Evolutionary conservation across 2,797 vertebrate species (phyloP).

Genomic region (Prunella strophiata): DNA sequence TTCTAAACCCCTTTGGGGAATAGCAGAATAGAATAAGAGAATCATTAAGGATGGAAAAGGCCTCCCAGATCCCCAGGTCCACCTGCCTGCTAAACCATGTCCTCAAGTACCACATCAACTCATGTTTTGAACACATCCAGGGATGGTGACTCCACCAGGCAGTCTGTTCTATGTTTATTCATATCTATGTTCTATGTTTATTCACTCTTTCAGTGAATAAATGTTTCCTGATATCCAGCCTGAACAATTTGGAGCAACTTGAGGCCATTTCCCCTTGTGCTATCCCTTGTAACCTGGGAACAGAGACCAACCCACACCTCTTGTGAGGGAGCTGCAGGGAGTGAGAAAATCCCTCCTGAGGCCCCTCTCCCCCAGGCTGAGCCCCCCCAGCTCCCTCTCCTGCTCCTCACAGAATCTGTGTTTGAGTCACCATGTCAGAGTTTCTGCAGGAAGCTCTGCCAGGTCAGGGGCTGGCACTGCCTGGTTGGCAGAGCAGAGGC

Average conservation of each 20-base stretch:
- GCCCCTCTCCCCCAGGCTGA: neutral
- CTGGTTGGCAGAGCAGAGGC: neutral
- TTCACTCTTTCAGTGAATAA: neutral
- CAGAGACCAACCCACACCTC: neutral
- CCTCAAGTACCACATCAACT: neutral
- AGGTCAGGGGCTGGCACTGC: neutral
- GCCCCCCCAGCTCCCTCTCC: neutral
- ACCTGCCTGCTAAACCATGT: neutral
- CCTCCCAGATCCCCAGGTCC: neutral
- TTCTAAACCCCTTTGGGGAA: neutral
- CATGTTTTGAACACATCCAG: neutral
- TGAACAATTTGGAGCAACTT: neutral
- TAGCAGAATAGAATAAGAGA: neutral
- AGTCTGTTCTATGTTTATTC: neutral
- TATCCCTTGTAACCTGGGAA: neutral
- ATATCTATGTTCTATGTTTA: neutral
- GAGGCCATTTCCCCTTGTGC: neutral
- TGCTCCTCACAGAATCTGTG: neutral
- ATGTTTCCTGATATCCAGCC: neutral
- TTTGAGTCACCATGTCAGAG: rapidly evolving
- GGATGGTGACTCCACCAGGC: neutral
- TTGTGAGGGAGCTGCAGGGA: neutral
- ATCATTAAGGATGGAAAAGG: neutral
- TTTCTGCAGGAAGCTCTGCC: neutral
- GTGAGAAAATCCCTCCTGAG: too few relatives aligned